Evolutionary conservation across 37 sponge, comb jelly and placozoan genomes (phyloP).

Genomic region (Axinella damicornis): DNA sequence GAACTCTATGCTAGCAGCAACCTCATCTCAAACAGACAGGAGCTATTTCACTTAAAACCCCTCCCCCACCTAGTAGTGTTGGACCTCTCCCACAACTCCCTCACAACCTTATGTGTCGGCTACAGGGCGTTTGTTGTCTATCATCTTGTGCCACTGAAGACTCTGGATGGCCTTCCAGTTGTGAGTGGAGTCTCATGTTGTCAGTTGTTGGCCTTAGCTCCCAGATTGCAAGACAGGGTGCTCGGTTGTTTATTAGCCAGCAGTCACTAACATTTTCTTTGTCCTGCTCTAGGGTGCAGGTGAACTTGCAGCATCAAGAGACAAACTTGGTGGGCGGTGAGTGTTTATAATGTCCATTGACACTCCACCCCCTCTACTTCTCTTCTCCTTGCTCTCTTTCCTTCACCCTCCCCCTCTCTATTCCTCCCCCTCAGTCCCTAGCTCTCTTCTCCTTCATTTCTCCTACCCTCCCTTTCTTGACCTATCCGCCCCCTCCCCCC

Average conservation of each 20-base stretch:
- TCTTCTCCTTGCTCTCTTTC: neutral
- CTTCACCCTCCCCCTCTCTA: conserved; percentile 37
- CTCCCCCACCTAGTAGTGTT: conserved; percentile 64
- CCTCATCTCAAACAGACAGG: conserved; percentile 41
- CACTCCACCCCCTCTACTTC: neutral
- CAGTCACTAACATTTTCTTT: neutral
- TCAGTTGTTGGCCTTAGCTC: conserved; percentile 33
- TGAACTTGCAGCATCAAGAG: conserved; percentile 72
- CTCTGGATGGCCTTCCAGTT: conserved; percentile 79
- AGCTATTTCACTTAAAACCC: conserved; percentile 67
- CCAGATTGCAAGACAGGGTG: neutral
- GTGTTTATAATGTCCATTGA: neutral
- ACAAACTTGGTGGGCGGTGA: conserved; percentile 83
- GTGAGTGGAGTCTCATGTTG: conserved; percentile 33
- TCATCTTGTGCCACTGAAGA: conserved; percentile 77
- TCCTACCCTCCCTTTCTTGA: no score
- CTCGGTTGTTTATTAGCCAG: neutral
- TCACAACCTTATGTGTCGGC: conserved; percentile 15
- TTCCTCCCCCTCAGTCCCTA: conserved; percentile 67
- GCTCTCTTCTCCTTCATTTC: no score
- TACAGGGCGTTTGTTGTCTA: conserved; percentile 77
- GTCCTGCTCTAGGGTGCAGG: conserved; percentile 43
- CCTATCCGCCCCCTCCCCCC: no score
- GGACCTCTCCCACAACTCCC: conserved; percentile 79
- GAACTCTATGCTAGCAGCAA: conserved; percentile 83